Conservation (phyloP, 2,797 vertebrate genomes). For the Corythornis leucogaster region DNA sequence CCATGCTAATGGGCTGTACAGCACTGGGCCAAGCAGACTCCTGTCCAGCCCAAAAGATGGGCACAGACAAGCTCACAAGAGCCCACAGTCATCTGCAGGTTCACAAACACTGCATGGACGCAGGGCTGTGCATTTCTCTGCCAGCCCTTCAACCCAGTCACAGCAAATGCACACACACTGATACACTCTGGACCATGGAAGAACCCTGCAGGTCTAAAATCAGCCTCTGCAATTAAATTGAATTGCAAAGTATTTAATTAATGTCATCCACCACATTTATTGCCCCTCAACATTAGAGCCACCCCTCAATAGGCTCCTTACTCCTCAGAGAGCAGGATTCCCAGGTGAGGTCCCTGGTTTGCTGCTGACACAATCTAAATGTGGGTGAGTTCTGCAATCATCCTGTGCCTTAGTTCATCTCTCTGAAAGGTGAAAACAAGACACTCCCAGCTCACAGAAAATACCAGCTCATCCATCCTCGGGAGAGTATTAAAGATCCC, state of each 20-base stretch:
- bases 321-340: not conserved
- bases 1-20: accelerated
- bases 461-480: not conserved
- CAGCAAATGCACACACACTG: accelerated
- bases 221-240: not conserved
- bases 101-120: not conserved
- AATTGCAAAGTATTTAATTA: not conserved
- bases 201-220: not conserved
- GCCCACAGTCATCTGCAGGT: not conserved
- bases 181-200: not conserved
- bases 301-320: accelerated
- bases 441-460: constrained; percentile 4
- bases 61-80: not conserved
- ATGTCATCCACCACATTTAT: not conserved
- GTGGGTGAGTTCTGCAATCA: not conserved
- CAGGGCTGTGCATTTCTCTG: not conserved
- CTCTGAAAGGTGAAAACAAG: not conserved
- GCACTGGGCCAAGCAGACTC: not conserved
- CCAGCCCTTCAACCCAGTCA: accelerated
- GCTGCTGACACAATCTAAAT: not conserved
- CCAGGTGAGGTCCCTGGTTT: not conserved
- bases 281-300: not conserved
- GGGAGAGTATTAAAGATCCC: not conserved
- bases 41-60: not conserved
- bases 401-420: not conserved